Evolutionary conservation across 2,888 invertebrate genomes (phyloP), one percentile per base, ranked within the genome.

Genomic region (Aspidiotus destructor): DNA sequence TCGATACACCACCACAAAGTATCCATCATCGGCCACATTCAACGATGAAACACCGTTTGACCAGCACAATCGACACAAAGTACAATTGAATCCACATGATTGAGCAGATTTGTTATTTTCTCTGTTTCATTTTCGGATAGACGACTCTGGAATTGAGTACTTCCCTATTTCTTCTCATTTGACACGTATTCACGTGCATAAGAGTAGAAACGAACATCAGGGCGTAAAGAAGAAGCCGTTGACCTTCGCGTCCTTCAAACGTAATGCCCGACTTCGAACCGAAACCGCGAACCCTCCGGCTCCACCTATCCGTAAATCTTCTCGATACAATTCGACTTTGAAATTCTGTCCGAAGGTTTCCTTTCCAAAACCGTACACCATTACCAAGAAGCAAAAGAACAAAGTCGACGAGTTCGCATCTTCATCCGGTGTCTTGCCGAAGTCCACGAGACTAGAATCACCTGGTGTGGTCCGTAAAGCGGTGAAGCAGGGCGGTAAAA

Each of bases 161-260:
- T 86, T 87, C 78, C 88, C 89, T 75, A 86, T 89, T 75, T 86
- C 89, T 72, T 85, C 88, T 62, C 89, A 87, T 73, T 79, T 89
- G 76, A 89, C 88, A 74, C 86, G 87, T 80, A 88, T 89, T 76
- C 83, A 87, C 77, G 84, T 88, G 63, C 87, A 87, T 77, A 87
- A 86, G 80, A 84, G 82, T 75, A 77, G 71, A 69, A 68, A 72
- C 44, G 70, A 64, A 28, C 60, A 71, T 11, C 78, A 77, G 72
- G 84, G 85, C 78, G 82, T 85, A 53, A 75, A 78, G 53, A 76
- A 78, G 60, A 77, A 78, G 70, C 79, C 82, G 74, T 41, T 67
- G n/a, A 79, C 83, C 72, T 83, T 84, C 75, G 79, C 81, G 40
- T 81, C 82, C 73, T 83, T 82, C 74, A 84, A 85, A 74, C 82